These are phyloP conservation scores for Stomatorhinus walkeri DNA, from an alignment of 2,797 vertebrate species.

Conservation along the genomic window DNA sequence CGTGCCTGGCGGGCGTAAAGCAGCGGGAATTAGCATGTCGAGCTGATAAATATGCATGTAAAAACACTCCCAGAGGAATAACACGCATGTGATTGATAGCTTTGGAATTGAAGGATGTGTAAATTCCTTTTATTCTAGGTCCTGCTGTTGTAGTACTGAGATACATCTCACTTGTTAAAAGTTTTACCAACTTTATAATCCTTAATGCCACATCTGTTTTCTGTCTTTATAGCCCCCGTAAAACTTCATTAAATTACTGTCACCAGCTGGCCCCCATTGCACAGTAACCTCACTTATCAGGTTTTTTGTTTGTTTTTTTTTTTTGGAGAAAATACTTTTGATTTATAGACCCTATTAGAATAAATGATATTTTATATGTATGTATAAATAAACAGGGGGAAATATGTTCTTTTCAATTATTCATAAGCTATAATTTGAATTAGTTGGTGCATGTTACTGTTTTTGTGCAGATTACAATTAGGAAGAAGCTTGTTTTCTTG, in stretches of 20 bases:
- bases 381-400: slow-evolving; percentile 71
- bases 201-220: slow-evolving; percentile 96
- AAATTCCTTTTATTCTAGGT: slow-evolving; percentile 95
- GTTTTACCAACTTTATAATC: slow-evolving; percentile 99
- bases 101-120: slow-evolving; percentile 99
- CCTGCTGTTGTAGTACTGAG: slow-evolving; percentile 84
- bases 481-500: slow-evolving; percentile 14
- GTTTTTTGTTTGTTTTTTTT: slow-evolving; percentile 37
- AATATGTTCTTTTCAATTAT: slow-evolving; percentile 66
- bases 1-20: slow-evolving; percentile 94
- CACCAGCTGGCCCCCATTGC: slow-evolving; percentile 72
- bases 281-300: slow-evolving; percentile 72
- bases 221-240: slow-evolving; percentile 81
- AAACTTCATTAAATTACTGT: slow-evolving; percentile 91
- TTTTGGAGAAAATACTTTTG: slow-evolving; percentile 65
- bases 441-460: slow-evolving; percentile 47
- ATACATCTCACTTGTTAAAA: slow-evolving; percentile 98
- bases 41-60: slow-evolving; percentile 99
- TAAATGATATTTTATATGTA: slow-evolving; percentile 78
- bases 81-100: slow-evolving; percentile 99
- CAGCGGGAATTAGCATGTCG: slow-evolving; percentile 99
- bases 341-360: slow-evolving; percentile 76
- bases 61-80: slow-evolving; percentile 99
- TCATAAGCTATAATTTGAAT: slow-evolving; percentile 61
- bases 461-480: slow-evolving; percentile 19